These are phyloP conservation scores for Pseudeuparius sepicola DNA, from an alignment of 2,888 invertebrate genomes.

Conservation along the genomic window DNA sequence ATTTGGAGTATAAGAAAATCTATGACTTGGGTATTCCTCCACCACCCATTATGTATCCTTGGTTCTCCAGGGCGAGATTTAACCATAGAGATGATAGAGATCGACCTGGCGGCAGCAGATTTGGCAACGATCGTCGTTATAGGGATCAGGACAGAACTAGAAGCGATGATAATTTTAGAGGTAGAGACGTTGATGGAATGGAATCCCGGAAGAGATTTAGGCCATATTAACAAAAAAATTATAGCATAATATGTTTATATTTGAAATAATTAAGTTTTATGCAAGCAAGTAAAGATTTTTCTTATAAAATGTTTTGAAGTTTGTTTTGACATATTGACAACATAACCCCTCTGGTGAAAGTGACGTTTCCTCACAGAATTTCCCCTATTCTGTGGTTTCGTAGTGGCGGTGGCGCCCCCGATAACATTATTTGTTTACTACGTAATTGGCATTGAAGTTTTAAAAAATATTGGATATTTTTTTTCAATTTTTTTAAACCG, in stretches of 20 bases:
- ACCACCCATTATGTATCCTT: slow-evolving; percentile 40
- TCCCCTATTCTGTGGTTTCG: too few relatives aligned
- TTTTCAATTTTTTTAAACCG: neutral
- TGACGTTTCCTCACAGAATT: too few relatives aligned
- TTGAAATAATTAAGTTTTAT: too few relatives aligned
- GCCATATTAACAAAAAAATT: neutral
- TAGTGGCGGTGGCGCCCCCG: too few relatives aligned
- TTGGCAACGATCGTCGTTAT: neutral
- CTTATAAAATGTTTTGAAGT: too few relatives aligned
- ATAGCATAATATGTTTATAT: too few relatives aligned
- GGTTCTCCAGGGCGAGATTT: slow-evolving; percentile 30
- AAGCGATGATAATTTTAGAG: neutral
- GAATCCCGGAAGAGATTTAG: neutral
- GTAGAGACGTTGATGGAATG: neutral
- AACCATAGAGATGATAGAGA: slow-evolving; percentile 16
- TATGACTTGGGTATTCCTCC: slow-evolving; percentile 32
- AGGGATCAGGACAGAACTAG: neutral
- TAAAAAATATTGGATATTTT: neutral
- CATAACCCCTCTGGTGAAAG: too few relatives aligned
- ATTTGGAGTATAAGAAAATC: slow-evolving; percentile 36
- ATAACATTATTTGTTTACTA: too few relatives aligned
- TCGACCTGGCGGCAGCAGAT: neutral
- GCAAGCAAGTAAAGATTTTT: too few relatives aligned
- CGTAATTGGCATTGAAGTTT: too few relatives aligned
- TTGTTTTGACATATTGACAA: too few relatives aligned